Base-by-base conservation (phyloP, 1,140 invertebrate species). In the Euura saliciscinereae region DNA sequence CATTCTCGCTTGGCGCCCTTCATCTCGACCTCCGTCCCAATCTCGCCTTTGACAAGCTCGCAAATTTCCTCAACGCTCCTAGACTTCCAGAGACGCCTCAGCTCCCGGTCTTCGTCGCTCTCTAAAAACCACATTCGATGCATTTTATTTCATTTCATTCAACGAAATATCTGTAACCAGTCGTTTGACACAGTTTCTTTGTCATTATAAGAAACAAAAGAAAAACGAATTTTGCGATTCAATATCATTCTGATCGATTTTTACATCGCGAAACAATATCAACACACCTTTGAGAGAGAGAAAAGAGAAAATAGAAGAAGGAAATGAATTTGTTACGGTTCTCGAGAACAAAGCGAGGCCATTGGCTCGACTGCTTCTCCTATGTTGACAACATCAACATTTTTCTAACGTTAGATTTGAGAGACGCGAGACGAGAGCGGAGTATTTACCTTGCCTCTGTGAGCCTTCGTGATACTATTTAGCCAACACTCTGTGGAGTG, bases 1-100 rank as follows among this genome's bases (percentile, higher is more conserved):
- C 85, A 87, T 43, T 87, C 85, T 72, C 80, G 81, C 74, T 86
- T 86, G 66, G 80, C 83, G 13, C 78, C 84, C 75, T 79, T 87
- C 85, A 87, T 87, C 51, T 11, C 71, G 79, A 28, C 28, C 28
- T 76, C 6, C 65, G 45, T 71, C 43, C 73, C 73, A 68, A 74
- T 77, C 72, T 78, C 75, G 28, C 28, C 28, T 28, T 68, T 10
- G 51, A 28, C 28, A 28, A 28, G 28, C 46, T 71, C 76, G 71
- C 43, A 76, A 68, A 11, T 74, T 69, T 74, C 64, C 45, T 76
- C 69, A 71, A n/a, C 51, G 6, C 51, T 59, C 51, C 65, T 51
- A 66, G 44, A 65, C 45, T 68, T 46, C 73, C 78, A 71, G 74
- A 71, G 71, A 68, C 73, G 75, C 66, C 76, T 69, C 51, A 75